Evolutionary conservation across 35 echinoderm and acorn worm species (phyloP).

Genomic region (Ptychodera flava): DNA sequence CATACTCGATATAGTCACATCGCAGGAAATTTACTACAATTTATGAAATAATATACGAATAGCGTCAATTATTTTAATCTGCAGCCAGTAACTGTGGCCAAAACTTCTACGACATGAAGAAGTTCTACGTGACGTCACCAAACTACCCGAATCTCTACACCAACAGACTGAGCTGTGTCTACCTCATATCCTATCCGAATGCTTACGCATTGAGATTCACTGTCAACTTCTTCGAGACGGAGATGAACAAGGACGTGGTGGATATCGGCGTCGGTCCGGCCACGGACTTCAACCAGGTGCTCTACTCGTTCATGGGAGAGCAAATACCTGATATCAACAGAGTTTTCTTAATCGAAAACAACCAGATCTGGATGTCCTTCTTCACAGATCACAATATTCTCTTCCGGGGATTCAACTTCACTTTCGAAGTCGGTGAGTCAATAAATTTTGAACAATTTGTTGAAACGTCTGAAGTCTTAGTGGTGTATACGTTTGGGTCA

Average conservation of each 20-base stretch:
- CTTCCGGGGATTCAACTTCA: not conserved
- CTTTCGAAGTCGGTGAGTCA: not conserved
- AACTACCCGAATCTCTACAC: not conserved
- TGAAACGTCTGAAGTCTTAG: too few species aligned
- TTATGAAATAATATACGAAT: not conserved
- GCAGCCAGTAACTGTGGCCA: not conserved
- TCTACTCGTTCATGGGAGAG: not conserved
- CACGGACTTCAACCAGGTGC: not conserved
- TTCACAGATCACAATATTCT: not conserved
- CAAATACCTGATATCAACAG: not conserved
- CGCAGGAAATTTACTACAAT: not conserved
- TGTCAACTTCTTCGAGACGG: not conserved
- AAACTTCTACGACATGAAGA: not conserved
- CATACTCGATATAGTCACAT: not conserved
- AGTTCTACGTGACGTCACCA: not conserved
- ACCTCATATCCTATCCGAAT: not conserved
- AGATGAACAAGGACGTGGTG: not conserved
- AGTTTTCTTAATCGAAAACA: not conserved
- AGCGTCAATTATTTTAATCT: not conserved
- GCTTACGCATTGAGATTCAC: not conserved
- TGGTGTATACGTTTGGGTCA: too few species aligned
- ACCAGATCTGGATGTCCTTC: not conserved
- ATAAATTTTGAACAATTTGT: too few species aligned
- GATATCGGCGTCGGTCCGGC: not conserved
- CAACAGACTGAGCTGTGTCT: not conserved